Conservation (phyloP, 2,888 invertebrate species). For the Dysmachus trigonus region DNA sequence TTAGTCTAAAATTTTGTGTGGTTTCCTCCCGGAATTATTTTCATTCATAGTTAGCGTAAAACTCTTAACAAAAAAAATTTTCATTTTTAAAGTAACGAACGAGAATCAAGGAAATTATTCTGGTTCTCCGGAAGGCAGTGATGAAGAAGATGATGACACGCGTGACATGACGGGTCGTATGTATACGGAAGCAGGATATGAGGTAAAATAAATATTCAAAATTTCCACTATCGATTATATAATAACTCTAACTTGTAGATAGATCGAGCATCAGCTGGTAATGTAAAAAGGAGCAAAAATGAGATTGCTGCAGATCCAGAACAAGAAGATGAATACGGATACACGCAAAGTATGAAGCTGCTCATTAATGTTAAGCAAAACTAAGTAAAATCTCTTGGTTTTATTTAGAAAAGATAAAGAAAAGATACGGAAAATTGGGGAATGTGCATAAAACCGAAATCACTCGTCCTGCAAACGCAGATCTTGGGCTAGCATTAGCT, state of each 20-base stretch:
- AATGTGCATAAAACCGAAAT: constrained; percentile 73
- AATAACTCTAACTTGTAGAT: constrained; percentile 69
- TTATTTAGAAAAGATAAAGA: constrained; percentile 85
- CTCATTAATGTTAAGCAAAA: not conserved
- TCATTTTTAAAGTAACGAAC: not conserved
- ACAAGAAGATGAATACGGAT: constrained; percentile 90
- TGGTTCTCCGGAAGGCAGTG: constrained; percentile 53
- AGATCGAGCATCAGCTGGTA: constrained; percentile 87
- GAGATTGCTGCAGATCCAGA: constrained; percentile 85
- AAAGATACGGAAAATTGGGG: constrained; percentile 87
- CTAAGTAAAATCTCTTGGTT: not conserved
- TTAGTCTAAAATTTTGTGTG: too few species aligned
- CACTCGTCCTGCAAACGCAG: constrained; percentile 77
- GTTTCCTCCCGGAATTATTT: too few species aligned
- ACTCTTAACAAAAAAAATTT: not conserved
- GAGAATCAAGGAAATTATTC: not conserved
- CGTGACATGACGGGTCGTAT: constrained; percentile 83
- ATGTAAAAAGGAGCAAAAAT: constrained; percentile 78
- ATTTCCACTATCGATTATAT: not conserved
- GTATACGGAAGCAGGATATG: constrained; percentile 78
- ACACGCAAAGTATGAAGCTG: constrained; percentile 79
- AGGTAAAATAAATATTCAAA: constrained; percentile 65
- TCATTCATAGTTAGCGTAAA: too few species aligned
- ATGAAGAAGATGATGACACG: constrained; percentile 77
- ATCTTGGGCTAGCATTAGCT: constrained; percentile 90